phyloP scores from a whole-genome alignment of 2,888 invertebrate genomes.

The Gisinianus flammeolus region DNA sequence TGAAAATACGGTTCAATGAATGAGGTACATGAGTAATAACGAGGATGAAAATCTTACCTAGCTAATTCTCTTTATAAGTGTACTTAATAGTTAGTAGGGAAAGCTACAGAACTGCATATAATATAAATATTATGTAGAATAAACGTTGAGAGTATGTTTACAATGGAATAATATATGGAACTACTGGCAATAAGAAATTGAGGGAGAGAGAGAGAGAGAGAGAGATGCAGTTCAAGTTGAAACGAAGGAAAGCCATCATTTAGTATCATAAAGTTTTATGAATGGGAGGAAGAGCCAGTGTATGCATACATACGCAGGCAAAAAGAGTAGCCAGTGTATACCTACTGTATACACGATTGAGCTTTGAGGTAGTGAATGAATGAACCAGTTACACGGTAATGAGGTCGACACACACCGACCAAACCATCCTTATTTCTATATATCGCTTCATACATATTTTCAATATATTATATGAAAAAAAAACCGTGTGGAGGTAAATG shows the following conservation, averaged over 20 bases:
- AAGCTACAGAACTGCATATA: too few species aligned
- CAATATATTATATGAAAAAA: background rate
- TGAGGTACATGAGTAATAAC: background rate
- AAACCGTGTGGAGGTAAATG: background rate
- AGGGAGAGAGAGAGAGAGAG: too few species aligned
- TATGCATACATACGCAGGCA: constrained; percentile 10
- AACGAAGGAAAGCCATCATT: constrained; percentile 12
- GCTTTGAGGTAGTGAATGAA: background rate
- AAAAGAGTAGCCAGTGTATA: too few species aligned
- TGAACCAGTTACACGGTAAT: constrained; percentile 33
- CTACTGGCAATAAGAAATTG: too few species aligned
- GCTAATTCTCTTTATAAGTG: too few species aligned
- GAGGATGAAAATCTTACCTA: background rate
- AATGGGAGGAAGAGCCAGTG: constrained; percentile 20
- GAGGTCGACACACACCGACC: constrained; percentile 24
- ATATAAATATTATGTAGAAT: too few species aligned
- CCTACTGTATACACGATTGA: background rate
- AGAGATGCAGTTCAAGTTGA: too few species aligned
- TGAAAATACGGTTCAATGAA: background rate
- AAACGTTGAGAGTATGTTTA: too few species aligned
- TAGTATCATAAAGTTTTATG: constrained; percentile 14
- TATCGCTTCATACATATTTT: too few species aligned
- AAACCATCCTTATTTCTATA: too few species aligned
- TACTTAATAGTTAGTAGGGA: too few species aligned
- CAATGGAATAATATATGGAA: too few species aligned